Conservation (phyloP, 2,113 vertebrate genomes). For the Myiozetetes cayanensis region DNA sequence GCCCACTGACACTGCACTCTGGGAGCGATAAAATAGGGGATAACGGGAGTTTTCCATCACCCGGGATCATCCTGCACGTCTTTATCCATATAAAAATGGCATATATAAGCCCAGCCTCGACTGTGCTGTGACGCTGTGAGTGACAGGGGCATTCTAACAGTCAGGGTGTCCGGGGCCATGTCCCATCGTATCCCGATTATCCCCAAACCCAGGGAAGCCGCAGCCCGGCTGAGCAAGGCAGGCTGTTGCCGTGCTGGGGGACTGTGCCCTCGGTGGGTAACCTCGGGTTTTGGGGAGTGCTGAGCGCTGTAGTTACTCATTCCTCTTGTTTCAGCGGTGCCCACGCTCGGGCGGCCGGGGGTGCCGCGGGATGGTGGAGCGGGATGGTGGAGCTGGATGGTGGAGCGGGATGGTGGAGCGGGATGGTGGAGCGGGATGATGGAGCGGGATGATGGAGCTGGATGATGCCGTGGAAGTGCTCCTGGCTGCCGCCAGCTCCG, state of each 20-base stretch:
- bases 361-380: background rate
- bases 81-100: background rate
- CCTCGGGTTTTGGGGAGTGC: background rate
- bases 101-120: background rate
- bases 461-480: background rate
- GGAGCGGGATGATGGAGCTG: too few relatives aligned
- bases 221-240: background rate
- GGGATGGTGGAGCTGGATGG: background rate
- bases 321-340: background rate
- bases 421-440: background rate
- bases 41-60: background rate
- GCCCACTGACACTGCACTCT: background rate
- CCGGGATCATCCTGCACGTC: background rate
- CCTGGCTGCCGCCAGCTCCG: background rate
- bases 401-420: background rate
- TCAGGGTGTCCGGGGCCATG: fast-evolving
- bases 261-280: background rate
- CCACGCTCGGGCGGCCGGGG: too few relatives aligned
- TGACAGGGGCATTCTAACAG: background rate
- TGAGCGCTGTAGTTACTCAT: fast-evolving
- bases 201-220: background rate
- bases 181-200: fast-evolving
- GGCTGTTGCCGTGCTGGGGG: fast-evolving
- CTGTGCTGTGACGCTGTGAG: background rate
- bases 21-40: fast-evolving